phyloP scores from a whole-genome alignment of 2,113 vertebrate genomes.

The Hemicordylus capensis region DNA sequence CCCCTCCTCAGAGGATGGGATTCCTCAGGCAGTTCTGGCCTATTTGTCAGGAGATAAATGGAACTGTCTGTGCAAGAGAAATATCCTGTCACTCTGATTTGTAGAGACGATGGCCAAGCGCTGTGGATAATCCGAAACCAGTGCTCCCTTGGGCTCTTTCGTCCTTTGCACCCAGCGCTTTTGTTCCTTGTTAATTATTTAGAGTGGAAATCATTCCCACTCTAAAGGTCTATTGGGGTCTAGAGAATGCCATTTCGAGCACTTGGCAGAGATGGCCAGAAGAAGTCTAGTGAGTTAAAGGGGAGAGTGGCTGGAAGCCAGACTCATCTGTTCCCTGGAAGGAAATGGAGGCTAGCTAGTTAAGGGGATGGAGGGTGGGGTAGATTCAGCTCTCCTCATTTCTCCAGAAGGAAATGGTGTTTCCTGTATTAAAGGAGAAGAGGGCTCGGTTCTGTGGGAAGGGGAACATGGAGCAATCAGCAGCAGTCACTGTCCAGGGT shows the following conservation, averaged over 20 bases:
- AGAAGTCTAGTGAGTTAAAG: not conserved
- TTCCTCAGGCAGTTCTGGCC: not conserved
- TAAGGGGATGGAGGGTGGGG: not conserved
- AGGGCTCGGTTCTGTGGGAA: not conserved
- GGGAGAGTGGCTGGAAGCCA: not conserved
- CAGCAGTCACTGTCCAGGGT: not conserved
- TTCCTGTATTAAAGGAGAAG: not conserved
- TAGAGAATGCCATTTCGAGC: not conserved
- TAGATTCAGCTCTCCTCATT: not conserved
- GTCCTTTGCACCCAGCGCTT: not conserved
- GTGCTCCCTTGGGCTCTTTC: not conserved
- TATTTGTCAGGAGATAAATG: slow-evolving; percentile 10
- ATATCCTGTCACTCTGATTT: not conserved
- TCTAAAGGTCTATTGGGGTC: not conserved
- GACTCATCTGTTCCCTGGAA: not conserved
- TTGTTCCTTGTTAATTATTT: slow-evolving; percentile 15
- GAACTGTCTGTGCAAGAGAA: slow-evolving; percentile 2
- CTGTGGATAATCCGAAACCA: not conserved
- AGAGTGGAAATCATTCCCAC: slow-evolving; percentile 9
- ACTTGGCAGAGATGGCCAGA: not conserved
- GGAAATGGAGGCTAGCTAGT: not conserved
- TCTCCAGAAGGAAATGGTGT: not conserved
- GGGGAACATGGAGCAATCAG: not conserved
- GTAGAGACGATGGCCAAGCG: not conserved
- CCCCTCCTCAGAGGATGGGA: no score